A percentile compares a stretch with the other conserved stretches of the same genome.
Conservation (phyloP, 2,113 vertebrate genomes). For the Sceloporus undulatus region DNA sequence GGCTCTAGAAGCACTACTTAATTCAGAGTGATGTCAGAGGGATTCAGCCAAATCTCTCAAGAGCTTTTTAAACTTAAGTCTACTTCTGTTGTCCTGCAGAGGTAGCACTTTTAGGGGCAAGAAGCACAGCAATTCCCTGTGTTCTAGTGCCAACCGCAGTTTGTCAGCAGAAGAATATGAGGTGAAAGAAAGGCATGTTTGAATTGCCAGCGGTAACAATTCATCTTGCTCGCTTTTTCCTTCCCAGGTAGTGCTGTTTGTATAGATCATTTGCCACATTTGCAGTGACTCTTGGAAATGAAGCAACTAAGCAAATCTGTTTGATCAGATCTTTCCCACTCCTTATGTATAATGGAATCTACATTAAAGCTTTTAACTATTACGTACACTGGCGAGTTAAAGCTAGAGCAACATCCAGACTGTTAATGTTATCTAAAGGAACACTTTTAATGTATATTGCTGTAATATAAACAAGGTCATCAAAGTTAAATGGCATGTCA, state of each 20-base stretch:
- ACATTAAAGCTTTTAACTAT: slow-evolving; percentile 85
- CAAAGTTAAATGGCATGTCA: slow-evolving; percentile 88
- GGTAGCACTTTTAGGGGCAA: neutral
- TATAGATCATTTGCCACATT: slow-evolving; percentile 7
- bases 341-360: slow-evolving; percentile 77
- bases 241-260: neutral
- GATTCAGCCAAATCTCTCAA: slow-evolving; percentile 36
- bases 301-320: slow-evolving; percentile 80
- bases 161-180: neutral
- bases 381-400: slow-evolving; percentile 78
- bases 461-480: slow-evolving; percentile 87
- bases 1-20: slow-evolving; percentile 23
- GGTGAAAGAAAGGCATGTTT: neutral
- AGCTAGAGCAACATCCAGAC: slow-evolving; percentile 85
- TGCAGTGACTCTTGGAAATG: slow-evolving; percentile 63
- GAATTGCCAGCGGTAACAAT: neutral
- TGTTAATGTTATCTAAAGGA: slow-evolving; percentile 89
- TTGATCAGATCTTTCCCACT: slow-evolving; percentile 81
- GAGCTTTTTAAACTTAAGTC: slow-evolving; percentile 61
- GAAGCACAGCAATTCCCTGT: neutral
- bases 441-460: slow-evolving; percentile 89
- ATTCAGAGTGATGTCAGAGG: slow-evolving; percentile 2
- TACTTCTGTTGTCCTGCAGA: neutral
- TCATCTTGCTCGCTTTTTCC: neutral
- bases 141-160: too few species aligned